Base-by-base conservation (phyloP, 2,797 vertebrate genomes). In the Channallabes apus region DNA sequence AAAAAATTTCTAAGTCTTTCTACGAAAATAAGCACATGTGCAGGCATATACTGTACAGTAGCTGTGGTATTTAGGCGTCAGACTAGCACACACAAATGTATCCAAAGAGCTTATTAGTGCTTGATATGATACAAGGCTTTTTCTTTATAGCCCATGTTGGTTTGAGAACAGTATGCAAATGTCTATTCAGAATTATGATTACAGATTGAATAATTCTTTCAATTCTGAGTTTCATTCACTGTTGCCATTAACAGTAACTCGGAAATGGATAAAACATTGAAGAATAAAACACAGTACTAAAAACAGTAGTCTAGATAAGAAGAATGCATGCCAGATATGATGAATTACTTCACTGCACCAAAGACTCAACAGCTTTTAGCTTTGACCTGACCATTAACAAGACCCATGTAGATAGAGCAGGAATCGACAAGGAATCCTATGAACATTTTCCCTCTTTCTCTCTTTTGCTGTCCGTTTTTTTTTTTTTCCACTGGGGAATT, bases 401-500 rank as follows among this genome's bases (percentile, higher is more conserved):
- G 4, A n/a, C 12, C 11, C 22, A 27, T 73, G 27, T 54, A 8
- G 12, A 75, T 58, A 54, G 56, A 3, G 3, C 51, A 76, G 27
- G 7, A 56, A 76, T 76, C 4, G 18, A 11, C 72, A 56, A 62
- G 72, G 59, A 85, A 71, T 78, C 24, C 17, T 4, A 41, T 68
- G 62, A 15, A 56, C 65, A 51, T 67, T 35, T 54, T 58, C 35
- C 20, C 41, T 84, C 82, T 82, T 73, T 86, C 62, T 79, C n/a
- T 80, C 41, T 61, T 73, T 88, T 91, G 90, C 93, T 93, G 91
- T 92, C 88, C 88, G 86, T 89, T 54, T 90, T 95, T 95, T 88
- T 89, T 86, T 88, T 54, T 90, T 95, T 95, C 94, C 95, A 93
- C n/a, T 29, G 12, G n/a, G 51, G 73, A 20, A 56, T 76, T 56